phyloP scores from a whole-genome alignment of 2,888 invertebrate species.

The Hydrotaea diabolus region DNA sequence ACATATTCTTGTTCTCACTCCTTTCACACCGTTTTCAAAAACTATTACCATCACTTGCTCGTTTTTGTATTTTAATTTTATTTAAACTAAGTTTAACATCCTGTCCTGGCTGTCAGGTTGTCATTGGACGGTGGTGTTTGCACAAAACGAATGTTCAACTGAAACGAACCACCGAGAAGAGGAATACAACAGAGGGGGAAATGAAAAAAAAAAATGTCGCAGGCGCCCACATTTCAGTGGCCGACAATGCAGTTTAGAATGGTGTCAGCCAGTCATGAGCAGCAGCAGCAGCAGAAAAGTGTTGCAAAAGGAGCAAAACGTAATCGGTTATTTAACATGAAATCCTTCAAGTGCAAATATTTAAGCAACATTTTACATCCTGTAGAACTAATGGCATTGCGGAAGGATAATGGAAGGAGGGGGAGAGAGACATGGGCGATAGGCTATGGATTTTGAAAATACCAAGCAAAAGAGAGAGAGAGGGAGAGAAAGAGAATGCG shows the following conservation, averaged over 20 bases:
- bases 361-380: slow-evolving; percentile 62
- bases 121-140: slow-evolving; percentile 16
- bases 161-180: neutral
- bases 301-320: neutral
- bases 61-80: slow-evolving; percentile 39
- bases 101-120: slow-evolving; percentile 61
- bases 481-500: neutral
- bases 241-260: slow-evolving; percentile 14
- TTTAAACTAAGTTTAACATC: slow-evolving; percentile 53
- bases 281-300: too few species aligned
- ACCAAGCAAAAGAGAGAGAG: neutral
- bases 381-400: slow-evolving; percentile 49
- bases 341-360: slow-evolving; percentile 64
- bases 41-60: slow-evolving; percentile 57
- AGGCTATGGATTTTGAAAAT: too few species aligned
- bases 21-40: slow-evolving; percentile 31
- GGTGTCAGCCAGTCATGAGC: too few species aligned
- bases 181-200: neutral
- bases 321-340: slow-evolving; percentile 49
- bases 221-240: slow-evolving; percentile 40
- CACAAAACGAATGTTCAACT: slow-evolving; percentile 39
- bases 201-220: neutral
- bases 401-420: neutral
- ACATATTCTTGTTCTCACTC: neutral
- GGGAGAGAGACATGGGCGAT: neutral